Base-by-base conservation (phyloP, 2,797 vertebrate species). In the Delichon dasypus region DNA sequence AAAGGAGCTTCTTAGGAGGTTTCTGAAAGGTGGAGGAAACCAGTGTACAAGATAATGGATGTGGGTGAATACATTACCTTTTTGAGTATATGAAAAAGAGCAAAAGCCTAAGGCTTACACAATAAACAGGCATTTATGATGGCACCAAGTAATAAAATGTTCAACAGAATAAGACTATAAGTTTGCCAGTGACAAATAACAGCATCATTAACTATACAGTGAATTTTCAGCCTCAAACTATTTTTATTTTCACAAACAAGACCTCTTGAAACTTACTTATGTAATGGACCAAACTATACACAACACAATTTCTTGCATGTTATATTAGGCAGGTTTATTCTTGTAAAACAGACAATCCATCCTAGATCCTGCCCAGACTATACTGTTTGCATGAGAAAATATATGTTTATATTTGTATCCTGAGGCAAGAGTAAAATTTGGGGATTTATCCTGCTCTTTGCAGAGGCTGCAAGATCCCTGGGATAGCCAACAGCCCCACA, bases 401-500 rank as follows among this genome's bases (percentile, higher is more conserved):
- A 55, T 0, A 50, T 20, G 45, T 40, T 65, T 40, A 22, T 40
- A 34, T 53, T 53, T 89, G 21, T 32, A 65, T 57, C 29, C 16
- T 55, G 29, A 82, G 21, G 27, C 22, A 85, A 68, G 13, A 67
- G 30, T 2, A 70, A 66, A 71, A 80, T 66, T 60, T 2, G 9
- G 61, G 34, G 66, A 73, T 57, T 75, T 30, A 72, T 15, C 21
- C 36, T n/a, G 54, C 20, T 77, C 44, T 78, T 74, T 48, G 32
- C 36, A 61, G 47, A 64, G 38, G 21, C 9, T 92, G 53, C 18
- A 36, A n/a, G 18, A 50, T 54, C 64, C 62, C 30, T 79, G 68
- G 91, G 85, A 87, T 74, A 85, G 85, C 29, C 79, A 95, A 94
- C 84, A 96, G 95, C 96, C 88, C 96, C 96, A 95, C 94, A 68